Evolutionary conservation across 1,140 invertebrate genomes (phyloP).

Genomic region (Nasonia giraulti): DNA sequence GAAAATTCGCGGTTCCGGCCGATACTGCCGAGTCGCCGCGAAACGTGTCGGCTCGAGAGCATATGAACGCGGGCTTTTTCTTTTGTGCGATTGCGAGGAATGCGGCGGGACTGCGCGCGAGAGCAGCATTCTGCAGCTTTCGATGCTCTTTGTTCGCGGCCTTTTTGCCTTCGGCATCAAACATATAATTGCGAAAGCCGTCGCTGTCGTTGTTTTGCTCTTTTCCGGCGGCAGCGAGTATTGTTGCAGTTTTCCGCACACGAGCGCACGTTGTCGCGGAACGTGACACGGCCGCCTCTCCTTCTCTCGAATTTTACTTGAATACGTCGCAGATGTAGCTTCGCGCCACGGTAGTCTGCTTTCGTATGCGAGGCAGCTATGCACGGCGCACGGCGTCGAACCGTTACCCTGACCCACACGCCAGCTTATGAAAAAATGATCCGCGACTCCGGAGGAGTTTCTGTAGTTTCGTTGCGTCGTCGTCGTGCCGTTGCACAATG

Average conservation of each 20-base stretch:
- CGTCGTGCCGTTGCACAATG: background rate
- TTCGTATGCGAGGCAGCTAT: constrained; percentile 42
- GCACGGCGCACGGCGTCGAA: background rate
- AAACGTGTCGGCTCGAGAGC: background rate
- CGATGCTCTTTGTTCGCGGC: background rate
- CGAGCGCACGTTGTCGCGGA: background rate
- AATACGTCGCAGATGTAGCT: background rate
- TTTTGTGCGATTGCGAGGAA: background rate
- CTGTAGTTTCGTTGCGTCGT: too few relatives aligned
- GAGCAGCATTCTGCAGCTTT: background rate
- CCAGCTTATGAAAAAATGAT: background rate
- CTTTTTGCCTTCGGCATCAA: background rate
- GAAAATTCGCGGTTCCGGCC: constrained; percentile 35
- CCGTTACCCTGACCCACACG: constrained; percentile 40
- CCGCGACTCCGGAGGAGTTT: too few relatives aligned
- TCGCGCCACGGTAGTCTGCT: background rate
- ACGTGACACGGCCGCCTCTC: background rate
- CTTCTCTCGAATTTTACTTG: background rate
- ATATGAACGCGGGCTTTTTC: too few relatives aligned
- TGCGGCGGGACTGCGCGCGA: background rate
- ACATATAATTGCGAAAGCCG: background rate
- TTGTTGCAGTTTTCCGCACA: background rate
- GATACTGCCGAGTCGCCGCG: background rate
- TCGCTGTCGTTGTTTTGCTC: background rate
- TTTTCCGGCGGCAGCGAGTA: background rate